Evolutionary conservation across 2,113 vertebrate species (phyloP).

Genomic region (Alethe diademata): DNA sequence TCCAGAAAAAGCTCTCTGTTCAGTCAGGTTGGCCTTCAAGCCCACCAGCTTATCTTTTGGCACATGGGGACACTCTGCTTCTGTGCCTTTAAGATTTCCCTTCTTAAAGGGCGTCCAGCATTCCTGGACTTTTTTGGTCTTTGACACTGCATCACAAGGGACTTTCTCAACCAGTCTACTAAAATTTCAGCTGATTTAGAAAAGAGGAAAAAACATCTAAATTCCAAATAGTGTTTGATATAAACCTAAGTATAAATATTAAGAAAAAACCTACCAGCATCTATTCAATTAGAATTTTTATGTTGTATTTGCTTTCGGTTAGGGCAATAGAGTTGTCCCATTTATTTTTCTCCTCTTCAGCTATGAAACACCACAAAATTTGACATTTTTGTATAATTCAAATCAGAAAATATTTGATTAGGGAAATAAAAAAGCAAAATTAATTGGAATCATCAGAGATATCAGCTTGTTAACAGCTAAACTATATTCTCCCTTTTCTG

Average conservation of each 20-base stretch:
- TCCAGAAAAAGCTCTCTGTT: neutral
- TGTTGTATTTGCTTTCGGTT: neutral
- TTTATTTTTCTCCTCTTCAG: neutral
- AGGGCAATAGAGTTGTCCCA: neutral
- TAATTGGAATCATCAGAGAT: neutral
- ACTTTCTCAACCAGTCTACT: neutral
- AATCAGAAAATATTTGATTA: neutral
- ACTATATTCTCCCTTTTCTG: neutral
- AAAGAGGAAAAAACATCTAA: neutral
- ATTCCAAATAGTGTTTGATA: neutral
- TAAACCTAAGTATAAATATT: neutral
- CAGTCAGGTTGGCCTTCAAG: neutral
- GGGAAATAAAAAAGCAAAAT: neutral
- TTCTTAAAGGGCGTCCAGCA: fast-evolving
- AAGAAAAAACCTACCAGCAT: too few species aligned
- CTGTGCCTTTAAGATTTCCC: neutral
- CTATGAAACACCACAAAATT: neutral
- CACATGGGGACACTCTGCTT: neutral
- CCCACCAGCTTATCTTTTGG: neutral
- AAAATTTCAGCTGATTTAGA: neutral
- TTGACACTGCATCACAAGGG: neutral
- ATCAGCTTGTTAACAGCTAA: neutral
- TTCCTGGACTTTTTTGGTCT: neutral
- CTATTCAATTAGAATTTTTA: neutral
- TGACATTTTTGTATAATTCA: neutral